A percentile compares a stretch with the other conserved stretches of the same genome.
Evolutionary conservation across 2,113 vertebrate genomes (phyloP).

Genomic region (Laticauda colubrina): DNA sequence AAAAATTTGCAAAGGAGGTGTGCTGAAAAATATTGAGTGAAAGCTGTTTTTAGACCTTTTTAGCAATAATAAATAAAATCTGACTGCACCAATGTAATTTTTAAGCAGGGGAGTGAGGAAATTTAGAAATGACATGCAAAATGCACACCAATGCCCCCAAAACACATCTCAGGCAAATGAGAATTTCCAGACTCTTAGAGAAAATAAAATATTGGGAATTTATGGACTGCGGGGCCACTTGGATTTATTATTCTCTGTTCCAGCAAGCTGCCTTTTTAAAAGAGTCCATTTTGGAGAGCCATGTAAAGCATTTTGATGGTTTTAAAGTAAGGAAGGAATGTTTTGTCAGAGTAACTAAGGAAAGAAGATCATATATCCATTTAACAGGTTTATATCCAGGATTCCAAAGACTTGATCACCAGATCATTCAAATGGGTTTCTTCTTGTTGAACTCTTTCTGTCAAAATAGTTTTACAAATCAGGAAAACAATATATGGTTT

Average conservation of each 20-base stretch:
- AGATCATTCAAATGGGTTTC: not conserved
- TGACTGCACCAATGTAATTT: not conserved
- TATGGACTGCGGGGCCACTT: constrained; percentile 24
- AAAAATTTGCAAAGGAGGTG: not conserved
- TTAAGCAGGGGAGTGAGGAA: not conserved
- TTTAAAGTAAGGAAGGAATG: not conserved
- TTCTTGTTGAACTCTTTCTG: not conserved
- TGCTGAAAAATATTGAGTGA: constrained; percentile 6
- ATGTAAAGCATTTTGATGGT: constrained; percentile 24
- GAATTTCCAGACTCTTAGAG: constrained; percentile 36
- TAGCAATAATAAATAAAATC: not conserved
- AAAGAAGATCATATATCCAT: not conserved
- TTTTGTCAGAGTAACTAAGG: not conserved
- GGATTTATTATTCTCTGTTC: constrained; percentile 14
- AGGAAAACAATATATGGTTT: not conserved
- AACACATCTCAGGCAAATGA: not conserved
- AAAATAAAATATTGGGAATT: constrained; percentile 51
- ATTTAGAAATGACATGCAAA: not conserved
- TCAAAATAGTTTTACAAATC: not conserved
- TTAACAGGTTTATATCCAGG: not conserved
- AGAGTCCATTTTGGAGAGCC: constrained; percentile 54
- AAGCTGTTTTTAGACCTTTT: not conserved
- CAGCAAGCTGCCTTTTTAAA: constrained; percentile 40
- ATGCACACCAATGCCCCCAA: constrained; percentile 11
- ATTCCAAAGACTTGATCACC: not conserved